phyloP scores from a whole-genome alignment of 2,888 invertebrate genomes.

The Nomada fabriciana region DNA sequence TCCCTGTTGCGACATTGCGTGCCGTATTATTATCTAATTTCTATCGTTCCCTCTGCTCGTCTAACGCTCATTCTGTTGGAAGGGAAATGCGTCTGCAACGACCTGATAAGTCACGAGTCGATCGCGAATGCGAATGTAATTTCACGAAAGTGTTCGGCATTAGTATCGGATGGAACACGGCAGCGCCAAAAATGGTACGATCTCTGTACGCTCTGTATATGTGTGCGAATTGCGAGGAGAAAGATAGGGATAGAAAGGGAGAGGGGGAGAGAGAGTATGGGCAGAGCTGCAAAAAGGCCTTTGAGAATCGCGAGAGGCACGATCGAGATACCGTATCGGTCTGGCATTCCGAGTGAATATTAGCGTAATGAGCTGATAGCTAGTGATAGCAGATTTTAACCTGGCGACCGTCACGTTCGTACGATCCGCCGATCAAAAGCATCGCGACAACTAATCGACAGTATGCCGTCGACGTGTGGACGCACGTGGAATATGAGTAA shows the following conservation, averaged over 20 bases:
- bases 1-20: neutral
- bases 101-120: constrained; percentile 15
- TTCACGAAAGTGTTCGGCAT: constrained; percentile 39
- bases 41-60: too few relatives aligned
- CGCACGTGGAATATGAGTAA: constrained; percentile 54
- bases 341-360: constrained; percentile 83
- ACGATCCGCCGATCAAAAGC: constrained; percentile 70
- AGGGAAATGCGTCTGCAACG: constrained; percentile 5
- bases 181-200: constrained; percentile 61
- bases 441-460: constrained; percentile 64
- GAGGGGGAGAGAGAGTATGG: constrained; percentile 20
- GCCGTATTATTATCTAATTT: neutral
- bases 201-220: constrained; percentile 3
- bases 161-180: constrained; percentile 29
- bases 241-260: neutral
- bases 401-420: constrained; percentile 75
- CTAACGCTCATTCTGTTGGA: neutral
- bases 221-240: too few relatives aligned
- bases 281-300: constrained; percentile 78
- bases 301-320: constrained; percentile 79
- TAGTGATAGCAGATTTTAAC: constrained; percentile 80
- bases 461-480: constrained; percentile 28
- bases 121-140: constrained; percentile 43
- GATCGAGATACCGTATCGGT: constrained; percentile 81
- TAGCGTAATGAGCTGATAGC: constrained; percentile 84